Base-by-base conservation (phyloP, 2,113 vertebrate genomes). In the Columbina picui region DNA sequence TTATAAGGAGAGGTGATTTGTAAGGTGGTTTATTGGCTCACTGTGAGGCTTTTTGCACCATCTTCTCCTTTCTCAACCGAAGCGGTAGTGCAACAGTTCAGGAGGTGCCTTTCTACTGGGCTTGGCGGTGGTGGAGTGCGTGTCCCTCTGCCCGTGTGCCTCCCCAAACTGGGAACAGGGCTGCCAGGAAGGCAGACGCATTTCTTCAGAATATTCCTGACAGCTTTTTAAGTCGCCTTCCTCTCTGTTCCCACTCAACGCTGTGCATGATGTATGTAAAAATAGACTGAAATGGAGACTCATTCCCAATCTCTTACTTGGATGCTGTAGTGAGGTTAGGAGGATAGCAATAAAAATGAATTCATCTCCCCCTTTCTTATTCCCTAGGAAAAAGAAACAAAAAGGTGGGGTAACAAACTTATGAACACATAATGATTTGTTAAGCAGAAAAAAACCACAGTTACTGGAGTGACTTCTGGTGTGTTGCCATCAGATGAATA, bases 41-140 rank as follows among this genome's bases (percentile, higher is more conserved):
- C 22, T 12, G 34, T 12, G 45, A 57, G 53, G 43, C 67, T 47
- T 36, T 53, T 85, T 52, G 55, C 83, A 20, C 47, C 36, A 14
- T 29, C 25, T 26, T 5, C 21, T 3, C 21, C 70, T 67, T 36
- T 30, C 60, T 7, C 39, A 16, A 64, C 47, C 9, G 89, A 21
- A 43, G 87, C 81, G 4, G 59, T 26, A 32, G 56, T 2, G 0
- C 47, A 1, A 55, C 2, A 1, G 65, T 26, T 75, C 74, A 10
- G 73, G 83, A 84, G 55, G 55, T 19, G 34, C 55, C 22, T 32
- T 68, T 52, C 52, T 53, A 59, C 67, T 52, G 3, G 1, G 32
- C 70, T 39, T 34, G 0, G 0, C 2, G 2, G 71, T 1, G 0
- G 14, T 59, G 83, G 49, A 1, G 5, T 0, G 23, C 2, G 0